Percentiles rank a stretch among this genome's conserved stretches.
These are phyloP conservation scores for Enteromius fasciolatus DNA, from an alignment of 2,797 vertebrate species.

Conservation along the genomic window DNA sequence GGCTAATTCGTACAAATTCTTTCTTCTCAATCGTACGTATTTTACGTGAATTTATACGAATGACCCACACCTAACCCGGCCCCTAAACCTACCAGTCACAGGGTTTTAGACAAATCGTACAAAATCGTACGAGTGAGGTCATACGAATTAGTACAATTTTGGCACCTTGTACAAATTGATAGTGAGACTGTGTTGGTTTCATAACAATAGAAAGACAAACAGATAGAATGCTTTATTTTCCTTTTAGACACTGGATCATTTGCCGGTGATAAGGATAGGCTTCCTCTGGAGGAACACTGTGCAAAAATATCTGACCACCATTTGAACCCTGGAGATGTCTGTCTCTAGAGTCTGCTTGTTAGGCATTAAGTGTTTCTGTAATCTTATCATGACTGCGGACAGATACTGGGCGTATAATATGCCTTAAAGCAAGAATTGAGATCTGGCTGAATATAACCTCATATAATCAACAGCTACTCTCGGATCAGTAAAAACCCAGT, in stretches of 20 bases:
- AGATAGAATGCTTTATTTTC: slow-evolving; percentile 24
- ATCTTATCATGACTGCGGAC: slow-evolving; percentile 28
- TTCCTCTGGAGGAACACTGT: slow-evolving; percentile 38
- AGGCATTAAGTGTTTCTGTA: slow-evolving; percentile 43
- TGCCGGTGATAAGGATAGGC: slow-evolving; percentile 24
- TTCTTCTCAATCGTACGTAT: no score
- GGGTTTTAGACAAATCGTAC: no score
- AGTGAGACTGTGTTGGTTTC: not conserved
- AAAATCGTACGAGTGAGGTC: no score
- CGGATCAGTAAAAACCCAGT: slow-evolving; percentile 16
- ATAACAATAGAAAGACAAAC: slow-evolving; percentile 24
- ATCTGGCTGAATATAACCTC: slow-evolving; percentile 15
- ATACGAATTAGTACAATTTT: no score
- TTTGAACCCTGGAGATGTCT: slow-evolving; percentile 39
- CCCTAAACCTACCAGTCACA: no score
- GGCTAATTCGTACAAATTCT: no score
- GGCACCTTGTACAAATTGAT: no score
- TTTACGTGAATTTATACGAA: no score
- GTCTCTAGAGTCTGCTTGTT: slow-evolving; percentile 34
- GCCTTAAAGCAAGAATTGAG: slow-evolving; percentile 9
- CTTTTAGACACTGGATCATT: slow-evolving; percentile 25
- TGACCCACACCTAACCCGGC: no score
- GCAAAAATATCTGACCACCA: slow-evolving; percentile 20
- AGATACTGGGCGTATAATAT: slow-evolving; percentile 38
- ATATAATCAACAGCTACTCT: slow-evolving; percentile 16